These are phyloP conservation scores for Piprites chloris DNA, from an alignment of 2,113 vertebrate species.

Conservation along the genomic window DNA sequence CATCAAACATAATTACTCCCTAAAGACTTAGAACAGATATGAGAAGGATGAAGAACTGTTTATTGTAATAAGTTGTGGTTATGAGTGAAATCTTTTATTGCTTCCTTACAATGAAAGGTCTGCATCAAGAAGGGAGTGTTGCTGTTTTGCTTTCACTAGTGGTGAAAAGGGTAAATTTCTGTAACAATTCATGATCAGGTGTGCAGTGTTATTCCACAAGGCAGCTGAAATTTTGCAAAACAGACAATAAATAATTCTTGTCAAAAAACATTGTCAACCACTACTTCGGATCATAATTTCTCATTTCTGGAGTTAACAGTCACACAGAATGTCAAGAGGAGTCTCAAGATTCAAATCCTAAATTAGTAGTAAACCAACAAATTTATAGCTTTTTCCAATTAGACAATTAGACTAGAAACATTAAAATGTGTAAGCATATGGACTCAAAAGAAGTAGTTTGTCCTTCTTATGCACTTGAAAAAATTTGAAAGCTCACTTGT, in stretches of 20 bases:
- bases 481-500: background rate
- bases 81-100: background rate
- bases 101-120: conserved; percentile 9
- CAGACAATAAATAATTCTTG: background rate
- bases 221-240: background rate
- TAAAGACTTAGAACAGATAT: background rate
- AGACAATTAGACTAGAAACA: background rate
- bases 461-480: background rate
- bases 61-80: background rate
- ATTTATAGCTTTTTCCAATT: background rate
- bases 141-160: background rate
- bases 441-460: background rate
- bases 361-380: background rate
- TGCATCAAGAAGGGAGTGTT: background rate
- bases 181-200: background rate
- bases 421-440: background rate
- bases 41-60: background rate
- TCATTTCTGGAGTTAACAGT: background rate
- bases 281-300: background rate
- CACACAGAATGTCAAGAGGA: background rate
- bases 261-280: background rate
- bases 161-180: background rate
- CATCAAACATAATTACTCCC: background rate
- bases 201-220: background rate
- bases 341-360: background rate